Evolutionary conservation across 1,140 invertebrate genomes (phyloP).

Genomic region (Drosophila kurseongensis): DNA sequence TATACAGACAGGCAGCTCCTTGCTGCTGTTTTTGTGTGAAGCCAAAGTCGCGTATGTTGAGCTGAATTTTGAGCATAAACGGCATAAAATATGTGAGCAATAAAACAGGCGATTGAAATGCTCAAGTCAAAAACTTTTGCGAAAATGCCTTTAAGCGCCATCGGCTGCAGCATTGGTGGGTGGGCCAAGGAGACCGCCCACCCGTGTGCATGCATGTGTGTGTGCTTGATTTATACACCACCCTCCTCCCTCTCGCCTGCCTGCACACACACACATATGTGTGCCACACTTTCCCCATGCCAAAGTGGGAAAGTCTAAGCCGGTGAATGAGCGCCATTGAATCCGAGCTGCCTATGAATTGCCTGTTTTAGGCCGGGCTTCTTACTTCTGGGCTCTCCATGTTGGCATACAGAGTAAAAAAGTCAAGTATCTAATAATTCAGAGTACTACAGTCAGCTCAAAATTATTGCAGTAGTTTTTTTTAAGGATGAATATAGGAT

Average conservation of each 20-base stretch:
- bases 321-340: constrained; percentile 78
- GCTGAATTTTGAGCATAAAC: constrained; percentile 80
- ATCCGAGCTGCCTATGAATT: constrained; percentile 71
- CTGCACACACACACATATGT: constrained; percentile 8
- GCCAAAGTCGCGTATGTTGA: constrained; percentile 54
- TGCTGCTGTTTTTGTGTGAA: constrained; percentile 11
- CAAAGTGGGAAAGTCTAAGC: constrained; percentile 56
- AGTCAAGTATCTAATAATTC: not conserved
- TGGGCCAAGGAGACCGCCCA: constrained; percentile 6
- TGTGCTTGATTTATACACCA: constrained; percentile 75
- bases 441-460: not conserved
- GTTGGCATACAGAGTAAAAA: constrained; percentile 8
- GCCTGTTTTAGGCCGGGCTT: constrained; percentile 66
- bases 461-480: not conserved
- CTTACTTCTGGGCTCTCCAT: constrained; percentile 3
- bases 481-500: too few relatives aligned
- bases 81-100: constrained; percentile 83
- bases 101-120: constrained; percentile 83
- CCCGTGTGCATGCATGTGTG: constrained; percentile 21
- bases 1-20: constrained; percentile 46
- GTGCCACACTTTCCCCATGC: constrained; percentile 50
- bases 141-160: constrained; percentile 78
- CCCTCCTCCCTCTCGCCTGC: constrained; percentile 6
- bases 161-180: constrained; percentile 54
- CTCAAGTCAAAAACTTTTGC: constrained; percentile 79